Evolutionary conservation across 2,113 vertebrate species (phyloP), one percentile per base, ranked within the genome.

Genomic region (Falco punctatus): DNA sequence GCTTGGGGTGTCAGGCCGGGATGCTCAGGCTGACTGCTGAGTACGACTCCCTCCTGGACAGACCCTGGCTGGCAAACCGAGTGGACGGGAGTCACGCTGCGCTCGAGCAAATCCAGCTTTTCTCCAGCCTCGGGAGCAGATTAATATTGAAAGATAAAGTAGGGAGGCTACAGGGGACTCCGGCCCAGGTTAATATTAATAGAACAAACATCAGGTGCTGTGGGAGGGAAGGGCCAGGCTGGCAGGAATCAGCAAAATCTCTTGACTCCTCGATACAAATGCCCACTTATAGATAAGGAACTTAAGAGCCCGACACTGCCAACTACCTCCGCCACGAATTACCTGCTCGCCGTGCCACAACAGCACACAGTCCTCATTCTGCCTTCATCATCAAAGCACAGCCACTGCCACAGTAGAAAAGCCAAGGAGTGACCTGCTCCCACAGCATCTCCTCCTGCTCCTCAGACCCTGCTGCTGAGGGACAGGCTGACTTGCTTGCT

Each of bases 401-500:
- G 23, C 35, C 35, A 38, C 38, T 4, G 0, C 17, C 7, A 2
- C 1, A 1, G 54, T 44, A 48, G 23, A 13, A 26, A 10, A 58
- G 21, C 61, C 40, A 11, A 44, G 42, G 32, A 67, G 51, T 0
- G 1, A 81, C 21, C 69, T 11, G 26, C 14, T 33, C 23, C 35
- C 30, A 4, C 30, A 4, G 28, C 8, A 11, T 10, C 49, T 66
- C 52, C 48, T 38, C 33, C 33, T 11, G 35, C 35, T 38, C 81
- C 65, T 18, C 21, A 15, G 30, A 19, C 22, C 38, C 59, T 17
- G 46, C 19, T 1, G 5, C 58, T 9, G 27, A 52, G n/a, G 33
- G 17, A 27, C 0, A 1, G 38, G 26, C 48, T 9, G 10, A 16
- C 35, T 24, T 1, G 0, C 52, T 13, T 13, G 8, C 44, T 3